phyloP scores from a whole-genome alignment of 2,888 invertebrate genomes.

The Lasioglossum lativentre region DNA sequence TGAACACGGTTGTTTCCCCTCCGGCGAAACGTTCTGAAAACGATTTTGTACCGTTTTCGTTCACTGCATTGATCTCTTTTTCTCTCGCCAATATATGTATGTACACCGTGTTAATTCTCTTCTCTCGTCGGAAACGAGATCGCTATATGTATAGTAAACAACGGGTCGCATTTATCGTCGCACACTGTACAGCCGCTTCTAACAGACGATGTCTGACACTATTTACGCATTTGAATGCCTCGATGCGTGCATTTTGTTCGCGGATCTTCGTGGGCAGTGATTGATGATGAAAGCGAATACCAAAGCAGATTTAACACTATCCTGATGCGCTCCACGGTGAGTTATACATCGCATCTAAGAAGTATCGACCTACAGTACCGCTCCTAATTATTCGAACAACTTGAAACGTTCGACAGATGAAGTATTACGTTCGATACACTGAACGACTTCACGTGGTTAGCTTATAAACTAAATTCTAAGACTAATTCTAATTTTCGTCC shows the following conservation, averaged over 20 bases:
- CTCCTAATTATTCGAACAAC: background rate
- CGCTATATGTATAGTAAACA: constrained; percentile 35
- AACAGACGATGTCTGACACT: constrained; percentile 22
- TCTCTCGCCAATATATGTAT: background rate
- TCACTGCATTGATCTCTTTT: background rate
- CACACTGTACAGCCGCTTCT: constrained; percentile 19
- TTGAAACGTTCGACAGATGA: background rate
- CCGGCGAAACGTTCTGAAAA: constrained; percentile 2
- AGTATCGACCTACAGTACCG: background rate
- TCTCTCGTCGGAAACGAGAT: background rate
- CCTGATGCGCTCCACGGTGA: background rate
- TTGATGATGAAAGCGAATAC: constrained; percentile 38
- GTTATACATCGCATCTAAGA: constrained; percentile 1
- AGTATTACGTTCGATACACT: background rate
- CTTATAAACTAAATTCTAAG: background rate
- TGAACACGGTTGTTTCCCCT: background rate
- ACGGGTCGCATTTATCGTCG: constrained; percentile 43
- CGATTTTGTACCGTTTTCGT: background rate
- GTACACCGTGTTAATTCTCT: background rate
- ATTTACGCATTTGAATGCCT: constrained; percentile 26
- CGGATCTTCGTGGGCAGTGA: constrained; percentile 50
- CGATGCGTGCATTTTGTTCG: background rate
- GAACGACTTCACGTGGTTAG: background rate
- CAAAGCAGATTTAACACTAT: constrained; percentile 26
- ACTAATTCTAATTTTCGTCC: background rate